Base-by-base conservation (phyloP, 2,797 vertebrate genomes). In the Cryptoblepharus egeriae region DNA sequence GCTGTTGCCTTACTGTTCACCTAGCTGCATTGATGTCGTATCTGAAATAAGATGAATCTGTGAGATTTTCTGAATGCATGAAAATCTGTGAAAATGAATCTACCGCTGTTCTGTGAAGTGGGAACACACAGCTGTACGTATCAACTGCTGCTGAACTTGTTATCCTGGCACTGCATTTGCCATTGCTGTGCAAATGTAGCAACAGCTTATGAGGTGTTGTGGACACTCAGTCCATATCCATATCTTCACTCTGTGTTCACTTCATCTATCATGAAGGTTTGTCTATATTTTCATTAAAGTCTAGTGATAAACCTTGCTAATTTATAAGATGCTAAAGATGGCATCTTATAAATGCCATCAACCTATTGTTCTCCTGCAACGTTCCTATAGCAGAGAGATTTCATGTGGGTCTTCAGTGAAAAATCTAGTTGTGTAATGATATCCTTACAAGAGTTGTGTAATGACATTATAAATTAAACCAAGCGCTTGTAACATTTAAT, bases 401-500 rank as follows among this genome's bases (percentile, higher is more conserved):
- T 85, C 72, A 69, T 60, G 52, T 65, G 20, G 15, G 3, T 52
- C 84, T 37, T 91, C 11, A 18, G 16, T 45, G 22, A 60, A 82
- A 82, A 87, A 76, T 85, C 79, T 83, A 87, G 22, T 26, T 88
- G 79, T 22, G 52, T 87, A 93, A 90, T 72, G 81, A 86, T 89
- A 82, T 74, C n/a, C n/a, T n/a, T 77, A 13, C 52, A 78, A 60
- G 65, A 57, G 4, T 85, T 88, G 79, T 22, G 52, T 87, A 93
- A 90, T 72, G 81, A 86, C 88, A 82, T 74, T 79, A 88, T 90
- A 87, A 90, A 90, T 90, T 90, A 88, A 90, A 79, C 61, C 57
- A 58, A 69, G 85, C 87, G 12, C 60, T 88, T 86, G 42, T 91
- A 92, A 85, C 63, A 86, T 72, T 89, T 92, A 92, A 92, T 92